Base-by-base conservation (phyloP, 2,113 vertebrate species). In the Dasypus novemcinctus region DNA sequence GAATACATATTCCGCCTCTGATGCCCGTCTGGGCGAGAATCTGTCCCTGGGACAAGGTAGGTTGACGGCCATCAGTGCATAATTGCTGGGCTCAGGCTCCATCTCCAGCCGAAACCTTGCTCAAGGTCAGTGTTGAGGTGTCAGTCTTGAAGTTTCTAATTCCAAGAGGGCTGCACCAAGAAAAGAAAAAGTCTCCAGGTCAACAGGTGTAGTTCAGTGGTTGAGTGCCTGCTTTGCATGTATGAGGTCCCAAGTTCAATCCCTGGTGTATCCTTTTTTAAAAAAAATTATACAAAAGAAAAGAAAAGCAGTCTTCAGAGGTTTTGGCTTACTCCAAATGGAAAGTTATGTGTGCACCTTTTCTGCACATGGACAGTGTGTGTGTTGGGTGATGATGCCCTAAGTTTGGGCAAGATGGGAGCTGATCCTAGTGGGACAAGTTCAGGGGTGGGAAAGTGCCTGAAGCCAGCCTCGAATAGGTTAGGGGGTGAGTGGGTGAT, bases 31-130 rank as follows among this genome's bases (percentile, higher is more conserved):
- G 95, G 95, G 33, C 1, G 66, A 97, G 88, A 31, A 7, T 72
- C 96, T 93, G 94, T 97, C 81, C 69, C 59, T n/a, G 38, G 66
- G 95, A 96, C 29, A 95, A 93, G 97, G 96, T 90, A 49, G 93
- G 91, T 31, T 98, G 98, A 98, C 57, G 97, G 97, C 98, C 96
- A 83, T 98, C 97, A 97, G 97, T 54, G 61, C 89, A 80, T 98
- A 98, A 99, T 99, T 98, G 98, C 97, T 97, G 96, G 92, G 97
- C 97, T 98, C 98, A 93, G 97, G 89, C 97, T 97, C 78, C 75
- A 0, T 97, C 97, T 94, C 87, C 43, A 82, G 92, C 96, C 91
- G 97, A 97, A 98, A 98, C 94, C 95, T 98, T 97, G 96, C 95
- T 98, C 98, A 98, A 98, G 97, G 98, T 98, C 98, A 98, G 97